Conservation (phyloP, 2,888 invertebrate genomes). For the Epinotia bilunana region DNA sequence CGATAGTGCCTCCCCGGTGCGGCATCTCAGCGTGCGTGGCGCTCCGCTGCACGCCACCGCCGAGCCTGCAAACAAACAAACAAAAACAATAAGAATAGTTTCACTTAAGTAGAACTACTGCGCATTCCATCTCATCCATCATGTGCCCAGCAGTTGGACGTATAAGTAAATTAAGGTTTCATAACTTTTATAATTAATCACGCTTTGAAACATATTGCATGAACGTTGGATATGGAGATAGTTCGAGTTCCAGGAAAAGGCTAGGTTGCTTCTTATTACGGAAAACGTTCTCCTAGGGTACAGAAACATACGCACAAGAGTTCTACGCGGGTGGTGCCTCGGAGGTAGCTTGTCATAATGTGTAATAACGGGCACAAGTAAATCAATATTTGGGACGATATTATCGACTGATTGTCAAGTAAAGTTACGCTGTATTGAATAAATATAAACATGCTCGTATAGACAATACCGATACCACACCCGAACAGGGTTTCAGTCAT, state of each 20-base stretch:
- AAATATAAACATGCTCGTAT: neutral
- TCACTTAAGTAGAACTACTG: neutral
- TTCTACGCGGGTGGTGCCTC: too few species aligned
- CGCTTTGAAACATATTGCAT: neutral
- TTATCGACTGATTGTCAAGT: too few species aligned
- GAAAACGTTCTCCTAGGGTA: neutral
- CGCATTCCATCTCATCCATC: too few species aligned
- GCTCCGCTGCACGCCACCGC: slow-evolving; percentile 78
- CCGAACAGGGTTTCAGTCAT: neutral
- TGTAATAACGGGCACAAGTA: too few species aligned
- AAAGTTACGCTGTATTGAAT: too few species aligned
- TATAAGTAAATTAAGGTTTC: neutral
- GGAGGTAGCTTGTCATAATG: too few species aligned
- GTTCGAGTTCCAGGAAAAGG: neutral
- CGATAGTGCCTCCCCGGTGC: slow-evolving; percentile 82
- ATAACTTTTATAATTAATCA: neutral
- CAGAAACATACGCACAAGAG: too few species aligned
- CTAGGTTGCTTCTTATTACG: neutral
- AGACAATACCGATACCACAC: neutral
- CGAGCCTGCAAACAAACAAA: slow-evolving; percentile 67
- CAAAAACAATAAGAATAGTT: slow-evolving; percentile 23
- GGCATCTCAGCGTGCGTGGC: slow-evolving; percentile 83
- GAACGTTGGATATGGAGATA: neutral
- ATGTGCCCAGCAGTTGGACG: too few species aligned
- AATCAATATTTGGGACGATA: too few species aligned